These are phyloP conservation scores for Tichodroma muraria DNA, from an alignment of 2,113 vertebrate species.

Conservation along the genomic window DNA sequence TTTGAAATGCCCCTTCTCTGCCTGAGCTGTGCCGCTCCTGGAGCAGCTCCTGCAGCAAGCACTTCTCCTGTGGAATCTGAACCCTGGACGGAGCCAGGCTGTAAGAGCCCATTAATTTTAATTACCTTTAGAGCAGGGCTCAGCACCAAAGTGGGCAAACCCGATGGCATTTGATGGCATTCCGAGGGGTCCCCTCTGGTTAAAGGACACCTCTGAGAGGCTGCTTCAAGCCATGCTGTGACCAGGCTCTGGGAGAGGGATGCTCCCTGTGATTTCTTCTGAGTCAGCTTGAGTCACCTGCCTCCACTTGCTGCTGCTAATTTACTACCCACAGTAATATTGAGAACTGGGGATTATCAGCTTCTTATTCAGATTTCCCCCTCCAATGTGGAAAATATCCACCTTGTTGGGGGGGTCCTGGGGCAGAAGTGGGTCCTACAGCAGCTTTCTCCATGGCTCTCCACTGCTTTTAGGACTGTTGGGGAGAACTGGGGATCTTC, in stretches of 20 bases:
- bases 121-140: background rate
- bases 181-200: background rate
- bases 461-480: background rate
- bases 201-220: background rate
- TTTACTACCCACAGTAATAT: background rate
- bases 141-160: fast-evolving
- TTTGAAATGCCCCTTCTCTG: background rate
- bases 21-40: background rate
- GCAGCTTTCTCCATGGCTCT: background rate
- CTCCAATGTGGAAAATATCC: background rate
- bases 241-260: background rate
- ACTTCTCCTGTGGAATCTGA: background rate
- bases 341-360: background rate
- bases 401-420: background rate
- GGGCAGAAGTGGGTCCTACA: background rate
- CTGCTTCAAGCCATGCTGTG: background rate
- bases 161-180: background rate
- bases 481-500: background rate
- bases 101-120: background rate
- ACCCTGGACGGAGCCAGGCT: background rate
- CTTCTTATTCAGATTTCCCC: background rate
- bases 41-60: background rate
- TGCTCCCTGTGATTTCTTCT: background rate
- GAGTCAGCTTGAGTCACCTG: background rate
- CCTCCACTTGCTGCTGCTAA: background rate